These are phyloP conservation scores for Lepetodrilus schrolli DNA, from an alignment of 2,888 invertebrate species.

Conservation along the genomic window DNA sequence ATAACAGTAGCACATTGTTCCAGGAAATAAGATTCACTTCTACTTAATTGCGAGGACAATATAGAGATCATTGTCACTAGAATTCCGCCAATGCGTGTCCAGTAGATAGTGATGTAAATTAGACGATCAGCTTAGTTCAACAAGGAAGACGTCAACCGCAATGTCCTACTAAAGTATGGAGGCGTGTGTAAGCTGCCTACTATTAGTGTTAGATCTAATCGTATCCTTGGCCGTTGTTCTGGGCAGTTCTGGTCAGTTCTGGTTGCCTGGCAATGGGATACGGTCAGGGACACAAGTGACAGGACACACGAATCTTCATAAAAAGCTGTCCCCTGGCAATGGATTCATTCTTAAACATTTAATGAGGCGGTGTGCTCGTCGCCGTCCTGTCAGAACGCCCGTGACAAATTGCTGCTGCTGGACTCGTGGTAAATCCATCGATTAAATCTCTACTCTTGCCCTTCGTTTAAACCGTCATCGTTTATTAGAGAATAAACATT, in stretches of 20 bases:
- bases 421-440: neutral
- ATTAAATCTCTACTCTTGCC: neutral
- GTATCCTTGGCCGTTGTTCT: neutral
- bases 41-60: too few relatives aligned
- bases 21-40: too few relatives aligned
- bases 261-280: neutral
- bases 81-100: too few relatives aligned
- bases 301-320: neutral
- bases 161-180: too few relatives aligned
- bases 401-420: slow-evolving; percentile 19
- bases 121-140: too few relatives aligned
- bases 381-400: neutral
- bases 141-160: too few relatives aligned
- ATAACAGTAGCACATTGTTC: too few relatives aligned
- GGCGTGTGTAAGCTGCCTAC: too few relatives aligned
- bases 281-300: neutral
- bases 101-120: too few relatives aligned
- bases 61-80: too few relatives aligned
- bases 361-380: neutral
- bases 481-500: slow-evolving; percentile 22
- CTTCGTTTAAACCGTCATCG: slow-evolving; percentile 7
- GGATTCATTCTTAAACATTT: neutral
- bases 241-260: neutral
- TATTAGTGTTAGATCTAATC: neutral
- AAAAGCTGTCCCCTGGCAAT: neutral